Percentiles rank a stretch among this genome's conserved stretches.
phyloP scores from a whole-genome alignment of 2,113 vertebrate genomes.

The Notothenia coriiceps region DNA sequence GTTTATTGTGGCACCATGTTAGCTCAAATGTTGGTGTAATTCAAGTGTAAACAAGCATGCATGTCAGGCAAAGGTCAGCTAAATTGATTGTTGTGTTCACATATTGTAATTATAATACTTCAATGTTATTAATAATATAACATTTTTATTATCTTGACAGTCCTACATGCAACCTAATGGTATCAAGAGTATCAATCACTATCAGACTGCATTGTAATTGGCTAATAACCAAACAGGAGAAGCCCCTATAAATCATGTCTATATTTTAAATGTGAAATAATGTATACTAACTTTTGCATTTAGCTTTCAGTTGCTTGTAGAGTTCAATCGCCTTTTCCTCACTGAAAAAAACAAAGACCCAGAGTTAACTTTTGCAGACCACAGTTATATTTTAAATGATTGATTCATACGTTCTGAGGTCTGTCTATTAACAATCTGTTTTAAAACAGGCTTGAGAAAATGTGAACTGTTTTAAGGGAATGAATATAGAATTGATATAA shows the following conservation, averaged over 20 bases:
- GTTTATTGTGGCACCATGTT: no score
- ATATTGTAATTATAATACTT: no score
- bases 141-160: no score
- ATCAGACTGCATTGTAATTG: slow-evolving; percentile 1
- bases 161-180: no score
- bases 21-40: no score
- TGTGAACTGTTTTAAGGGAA: not conserved
- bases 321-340: slow-evolving; percentile 94
- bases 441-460: not conserved
- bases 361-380: not conserved
- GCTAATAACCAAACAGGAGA: not conserved
- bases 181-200: slow-evolving; percentile 5
- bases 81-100: no score
- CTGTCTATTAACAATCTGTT: not conserved
- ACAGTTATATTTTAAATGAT: not conserved
- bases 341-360: slow-evolving; percentile 79
- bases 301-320: slow-evolving; percentile 95
- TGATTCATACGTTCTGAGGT: not conserved
- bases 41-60: no score
- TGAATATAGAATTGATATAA: not conserved
- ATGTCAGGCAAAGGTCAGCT: no score
- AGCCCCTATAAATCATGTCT: not conserved
- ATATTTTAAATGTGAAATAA: not conserved
- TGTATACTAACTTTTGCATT: slow-evolving; percentile 90
- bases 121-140: no score